Evolutionary conservation across 2,797 vertebrate genomes (phyloP), one percentile per base, ranked within the genome.

Genomic region (Brachyrhaphis roseni): DNA sequence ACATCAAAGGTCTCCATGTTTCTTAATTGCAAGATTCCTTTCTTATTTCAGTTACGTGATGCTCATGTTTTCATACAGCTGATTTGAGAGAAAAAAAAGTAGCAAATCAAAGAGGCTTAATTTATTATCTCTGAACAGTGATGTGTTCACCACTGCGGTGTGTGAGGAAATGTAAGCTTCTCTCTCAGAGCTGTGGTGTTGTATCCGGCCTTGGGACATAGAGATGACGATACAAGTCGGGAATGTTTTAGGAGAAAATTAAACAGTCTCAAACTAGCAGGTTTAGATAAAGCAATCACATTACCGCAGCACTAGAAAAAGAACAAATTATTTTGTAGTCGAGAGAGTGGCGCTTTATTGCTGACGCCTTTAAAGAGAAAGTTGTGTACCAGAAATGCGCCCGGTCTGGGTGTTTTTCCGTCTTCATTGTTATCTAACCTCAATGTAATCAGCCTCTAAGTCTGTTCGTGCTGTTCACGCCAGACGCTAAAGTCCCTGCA

Each of bases 261-360:
- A 76, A 95, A 94, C 87, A 46, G 87, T 76, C 84, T 81, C 83
- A 93, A 93, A 92, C 87, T 88, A 91, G 88, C 90, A 91, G 92
- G 94, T 95, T 94, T 91, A 91, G 93, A 92, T 93, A 93, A 93
- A 91, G 90, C 93, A 94, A 93, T 95, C 93, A 94, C 86, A 92
- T 92, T 94, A 91, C 83, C 8, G 86, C 87, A 45, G 76, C 84
- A 88, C 90, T 91, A 93, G 87, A 91, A 93, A 46, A 91, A 91
- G 81, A 92, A 92, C 86, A 90, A 90, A 88, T 94, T 92, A 90
- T 94, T 94, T 93, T 87, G 89, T 88, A 87, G 84, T 91, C 91
- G 87, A 83, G 84, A 90, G 88, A 90, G 82, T 81, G 71, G 59
- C 79, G 82, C 81, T 89, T 91, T 93, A 91, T 91, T 93, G 94